Base-by-base conservation (phyloP, 64 coral and sea anemone species). In the Montipora efflorescens region DNA sequence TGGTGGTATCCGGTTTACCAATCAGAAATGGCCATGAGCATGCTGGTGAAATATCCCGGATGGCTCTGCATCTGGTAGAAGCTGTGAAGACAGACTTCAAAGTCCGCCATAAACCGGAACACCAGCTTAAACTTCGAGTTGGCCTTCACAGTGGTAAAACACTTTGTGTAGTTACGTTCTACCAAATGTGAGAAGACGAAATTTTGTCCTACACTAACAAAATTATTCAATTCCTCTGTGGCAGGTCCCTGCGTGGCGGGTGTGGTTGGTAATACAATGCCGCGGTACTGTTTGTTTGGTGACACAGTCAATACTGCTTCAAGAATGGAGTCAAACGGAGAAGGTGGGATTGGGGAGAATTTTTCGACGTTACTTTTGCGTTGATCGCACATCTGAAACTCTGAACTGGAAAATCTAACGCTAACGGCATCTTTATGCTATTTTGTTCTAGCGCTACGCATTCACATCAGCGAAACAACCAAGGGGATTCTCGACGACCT, bases 271-370 rank as follows among this genome's bases (percentile, higher is more conserved):
- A 96, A 96, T 51, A 99, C 93, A 11, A 99, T 99, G 98, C 98
- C 98, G 67, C 88, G 98, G 0, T 99, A 99, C 79, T 99, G 98
- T 80, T 86, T 96, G 58, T 99, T 99, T 80, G 98, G 95, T 83
- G 98, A 99, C 47, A 99, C 98, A 3, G 98, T 99, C 0, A 99
- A 99, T 64, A 98, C 98, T 14, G 89, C 98, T 0, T 99, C 98
- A 46, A 94, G 98, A 94, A 89, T 99, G 95, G 98, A 99, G 51
- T 99, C 98, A 9, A 99, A 94, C 14, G 98, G 98, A 92, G 98
- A 99, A 94, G 92, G 98, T 99, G 80, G 13, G 83, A 75, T 22
- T 50, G 52, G 0, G 53, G 5, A 4, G 11, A 22, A 18, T 8
- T 4, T 16, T 44, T 19, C 18, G 14, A 18, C 43, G 4, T 28